phyloP scores from a whole-genome alignment of 1,140 invertebrate genomes.

The Rhynchophorus ferrugineus region DNA sequence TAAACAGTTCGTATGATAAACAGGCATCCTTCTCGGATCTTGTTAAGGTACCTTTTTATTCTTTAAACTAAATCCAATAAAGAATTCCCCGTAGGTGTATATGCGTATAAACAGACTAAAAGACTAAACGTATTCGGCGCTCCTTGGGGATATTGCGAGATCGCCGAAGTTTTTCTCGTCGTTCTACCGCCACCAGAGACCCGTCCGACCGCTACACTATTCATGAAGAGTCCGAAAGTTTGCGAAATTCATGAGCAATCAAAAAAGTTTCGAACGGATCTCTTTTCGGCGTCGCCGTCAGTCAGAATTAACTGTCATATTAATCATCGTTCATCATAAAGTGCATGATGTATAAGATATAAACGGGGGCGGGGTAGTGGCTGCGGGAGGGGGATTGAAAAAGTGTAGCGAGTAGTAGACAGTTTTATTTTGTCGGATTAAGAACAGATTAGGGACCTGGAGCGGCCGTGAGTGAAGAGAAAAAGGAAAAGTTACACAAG shows the following conservation, averaged over 20 bases:
- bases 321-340: constrained; percentile 18
- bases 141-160: constrained; percentile 8
- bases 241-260: constrained; percentile 16
- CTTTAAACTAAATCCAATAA: constrained; percentile 14
- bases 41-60: neutral
- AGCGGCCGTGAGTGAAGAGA: no score
- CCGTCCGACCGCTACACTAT: constrained; percentile 14
- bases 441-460: no score
- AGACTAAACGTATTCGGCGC: constrained; percentile 14
- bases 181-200: constrained; percentile 13
- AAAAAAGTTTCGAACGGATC: constrained; percentile 10
- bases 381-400: no score
- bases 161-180: constrained; percentile 11
- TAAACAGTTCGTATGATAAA: no score
- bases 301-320: constrained; percentile 15
- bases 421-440: no score
- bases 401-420: no score
- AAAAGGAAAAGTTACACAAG: no score
- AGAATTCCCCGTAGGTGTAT: constrained; percentile 13
- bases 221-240: constrained; percentile 15
- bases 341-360: constrained; percentile 4
- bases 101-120: constrained; percentile 17
- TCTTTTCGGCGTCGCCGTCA: constrained; percentile 1
- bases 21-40: no score
- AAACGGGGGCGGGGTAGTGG: constrained; percentile 3